Base-by-base conservation (phyloP, 2,113 vertebrate genomes). In the Thryonomys swinderianus region DNA sequence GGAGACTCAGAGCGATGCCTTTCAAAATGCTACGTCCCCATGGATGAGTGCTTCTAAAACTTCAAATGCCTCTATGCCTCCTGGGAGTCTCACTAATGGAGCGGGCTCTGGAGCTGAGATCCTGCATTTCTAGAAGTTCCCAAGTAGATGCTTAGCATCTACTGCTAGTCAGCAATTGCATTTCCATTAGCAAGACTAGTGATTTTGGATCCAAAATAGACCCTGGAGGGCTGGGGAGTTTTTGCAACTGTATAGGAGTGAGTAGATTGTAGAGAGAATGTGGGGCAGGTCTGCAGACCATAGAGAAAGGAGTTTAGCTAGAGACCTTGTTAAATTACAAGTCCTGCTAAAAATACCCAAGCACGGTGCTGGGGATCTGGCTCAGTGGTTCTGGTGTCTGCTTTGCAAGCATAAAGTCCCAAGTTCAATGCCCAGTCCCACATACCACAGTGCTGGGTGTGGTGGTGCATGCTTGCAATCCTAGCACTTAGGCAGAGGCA, bases 201-300 rank as follows among this genome's bases (percentile, higher is more conserved):
- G 42, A 82, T 92, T 73, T 95, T 53, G 62, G 76, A 76, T 89
- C 21, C 86, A 76, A 91, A 86, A 74, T 40, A 85, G 51, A 66
- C 51, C 61, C 79, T 84, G 48, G 79, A 74, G 90, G 42, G 6
- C 37, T 67, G 11, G n/a, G 27, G 9, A 30, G 7, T 21, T 69
- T 92, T 37, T 57, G 20, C 57, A 88, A 69, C 18, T 42, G 37
- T 93, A 42, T 0, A 81, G 34, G 40, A 88, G 25, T 57, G 93
- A 5, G 13, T 48, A 62, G 64, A 85, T 62, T 88, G 69, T 51
- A 51, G 32, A 91, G n/a, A 83, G 71, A 85, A 21, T 53, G 9
- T 80, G 57, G 25, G 57, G 90, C 42, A 20, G n/a, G n/a, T 94
- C 59, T 74, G 84, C 81, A 93, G 62, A 14, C 40, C 80, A 17